Evolutionary conservation across 2,888 invertebrate species (phyloP), one percentile per base, ranked within the genome.

Genomic region (Clunio marinus): DNA sequence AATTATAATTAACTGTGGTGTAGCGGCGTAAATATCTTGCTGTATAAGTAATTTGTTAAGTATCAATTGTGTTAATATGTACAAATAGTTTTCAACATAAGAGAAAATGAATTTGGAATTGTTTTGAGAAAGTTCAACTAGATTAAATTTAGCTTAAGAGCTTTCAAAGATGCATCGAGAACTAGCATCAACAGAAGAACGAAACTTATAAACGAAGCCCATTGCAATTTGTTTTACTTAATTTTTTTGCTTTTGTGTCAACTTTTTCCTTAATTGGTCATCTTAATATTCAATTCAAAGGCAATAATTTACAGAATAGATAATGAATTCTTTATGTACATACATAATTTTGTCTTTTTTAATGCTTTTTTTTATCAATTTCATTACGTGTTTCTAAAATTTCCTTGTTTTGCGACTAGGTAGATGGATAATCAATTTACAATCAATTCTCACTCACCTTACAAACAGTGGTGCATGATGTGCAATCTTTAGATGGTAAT

Each of bases 401-500:
- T 10, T 27, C n/a, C 35, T 25, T 24, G 7, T 22, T 41, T 67
- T 60, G n/a, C 55, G 24, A 24, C n/a, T 27, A 45, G 15, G 41
- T 25, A n/a, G n/a, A n/a, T n/a, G n/a, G n/a, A n/a, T n/a, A n/a
- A n/a, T n/a, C 45, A 20, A 68, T 41, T 32, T 15, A 45, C n/a
- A 51, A 32, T 37, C 57, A 24, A 69, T 51, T 51, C 67, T 68
- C 70, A 77, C 83, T 82, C 82, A 87, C 88, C 85, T 87, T 86
- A 81, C 88, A 88, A 17, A 35, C 24, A 10, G 51, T 51, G 80
- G 85, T 85, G 81, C 87, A 87, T 73, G 85, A 83, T 78, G 86
- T 85, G 82, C 87, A 87, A 72, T 84, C 84, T 76, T 85, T 85
- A 74, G 83, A 81, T 71, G 83, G 81, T 73, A 84, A 82, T 74